A percentile compares a stretch with the other conserved stretches of the same genome.
These are phyloP conservation scores for Ariopsis seemanni DNA, from an alignment of 2,113 vertebrate species.

Conservation along the genomic window DNA sequence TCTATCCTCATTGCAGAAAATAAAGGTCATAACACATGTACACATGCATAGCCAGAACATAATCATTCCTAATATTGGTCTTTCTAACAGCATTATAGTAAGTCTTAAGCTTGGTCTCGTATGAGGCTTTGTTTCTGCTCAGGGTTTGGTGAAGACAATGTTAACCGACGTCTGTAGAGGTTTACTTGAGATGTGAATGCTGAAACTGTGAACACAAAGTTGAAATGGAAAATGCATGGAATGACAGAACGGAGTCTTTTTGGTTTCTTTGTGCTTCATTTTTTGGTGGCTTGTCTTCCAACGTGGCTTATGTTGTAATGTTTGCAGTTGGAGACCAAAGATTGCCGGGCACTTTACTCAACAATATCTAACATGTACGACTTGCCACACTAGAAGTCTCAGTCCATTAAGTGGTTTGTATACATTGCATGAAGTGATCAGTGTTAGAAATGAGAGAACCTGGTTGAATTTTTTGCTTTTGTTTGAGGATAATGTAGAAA, in stretches of 20 bases:
- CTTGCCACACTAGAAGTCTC: neutral
- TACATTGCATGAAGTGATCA: neutral
- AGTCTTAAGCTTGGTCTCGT: slow-evolving; percentile 54
- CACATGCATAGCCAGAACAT: slow-evolving; percentile 38
- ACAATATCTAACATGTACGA: slow-evolving; percentile 16
- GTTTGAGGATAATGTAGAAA: neutral
- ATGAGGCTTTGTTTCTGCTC: slow-evolving; percentile 63
- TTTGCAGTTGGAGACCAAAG: slow-evolving; percentile 68
- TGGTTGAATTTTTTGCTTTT: neutral
- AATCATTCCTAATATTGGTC: neutral
- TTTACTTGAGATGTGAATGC: slow-evolving; percentile 44
- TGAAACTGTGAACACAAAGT: slow-evolving; percentile 44
- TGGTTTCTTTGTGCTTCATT: neutral
- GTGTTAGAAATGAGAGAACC: neutral
- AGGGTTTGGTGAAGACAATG: slow-evolving; percentile 64
- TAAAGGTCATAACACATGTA: neutral
- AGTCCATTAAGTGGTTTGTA: neutral
- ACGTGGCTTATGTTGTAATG: slow-evolving; percentile 49
- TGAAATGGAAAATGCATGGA: slow-evolving; percentile 23
- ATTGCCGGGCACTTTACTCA: slow-evolving; percentile 61
- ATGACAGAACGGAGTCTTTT: slow-evolving; percentile 15
- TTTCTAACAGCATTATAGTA: slow-evolving; percentile 42
- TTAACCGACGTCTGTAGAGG: slow-evolving; percentile 23
- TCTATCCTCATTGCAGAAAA: neutral
- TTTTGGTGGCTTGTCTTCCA: slow-evolving; percentile 38